Evolutionary conservation across 1,140 invertebrate species (phyloP), one percentile per base, ranked within the genome.

Genomic region (Heliconius melpomene): DNA sequence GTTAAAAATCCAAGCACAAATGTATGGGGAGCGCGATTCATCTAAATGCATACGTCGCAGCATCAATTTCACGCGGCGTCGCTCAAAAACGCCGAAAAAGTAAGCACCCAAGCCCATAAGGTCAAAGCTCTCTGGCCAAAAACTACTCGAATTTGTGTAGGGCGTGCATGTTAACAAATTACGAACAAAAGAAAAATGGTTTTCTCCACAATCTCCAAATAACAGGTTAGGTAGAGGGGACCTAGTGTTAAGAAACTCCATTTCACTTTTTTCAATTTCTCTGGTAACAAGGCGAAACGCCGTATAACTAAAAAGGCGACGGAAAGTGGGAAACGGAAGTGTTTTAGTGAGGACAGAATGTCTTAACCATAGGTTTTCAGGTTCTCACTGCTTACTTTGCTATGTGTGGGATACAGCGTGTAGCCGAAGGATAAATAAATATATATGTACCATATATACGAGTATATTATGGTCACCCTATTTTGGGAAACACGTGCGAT

Each of bases 21-120:
- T 80, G 71, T 74, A 73, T 40, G 13, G 60, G 20, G 26, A 26
- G 26, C 38, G 46, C 75, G 77, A 82, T 83, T 75, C 82, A 82
- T 85, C 78, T 84, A 81, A 77, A 82, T 80, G 75, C 82, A 82
- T 79, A 78, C 82, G 82, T 81, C 78, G 81, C 75, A 80, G 74
- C 82, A 76, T 82, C 83, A 86, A 87, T 88, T 89, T 88, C 83
- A 86, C 87, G 85, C 83, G 78, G 82, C 77, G 81, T 84, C 83
- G 82, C 75, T 84, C 81, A 85, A 87, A 89, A 89, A 85, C 77
- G 82, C n/a, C 70, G 71, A 77, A 82, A 81, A 81, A 83, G 77
- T 78, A 71, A 80, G 79, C 72, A 54, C 72, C 75, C 75, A 77
- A 83, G 83, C 77, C 75, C 74, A 71, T 80, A 77, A 85, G 79